Evolutionary conservation across 2,113 vertebrate species (phyloP).

Genomic region (Balaenoptera acutorostrata): DNA sequence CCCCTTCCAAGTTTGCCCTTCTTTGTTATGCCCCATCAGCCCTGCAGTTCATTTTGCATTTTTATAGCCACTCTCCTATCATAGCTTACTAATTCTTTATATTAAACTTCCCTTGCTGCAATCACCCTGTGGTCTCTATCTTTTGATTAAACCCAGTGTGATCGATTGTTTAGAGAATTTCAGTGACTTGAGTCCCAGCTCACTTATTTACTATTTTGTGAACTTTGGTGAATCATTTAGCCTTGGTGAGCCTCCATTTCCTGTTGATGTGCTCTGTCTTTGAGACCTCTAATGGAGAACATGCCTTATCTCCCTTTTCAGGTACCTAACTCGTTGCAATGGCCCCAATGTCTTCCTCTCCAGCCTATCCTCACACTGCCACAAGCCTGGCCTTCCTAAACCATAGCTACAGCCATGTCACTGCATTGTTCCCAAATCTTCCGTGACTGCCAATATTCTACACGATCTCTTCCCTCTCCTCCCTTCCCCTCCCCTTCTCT

Average conservation of each 20-base stretch:
- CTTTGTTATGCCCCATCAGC: not conserved
- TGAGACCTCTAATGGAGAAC: not conserved
- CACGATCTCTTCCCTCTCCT: not conserved
- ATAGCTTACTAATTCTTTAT: not conserved
- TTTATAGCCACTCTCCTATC: not conserved
- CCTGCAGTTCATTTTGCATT: not conserved
- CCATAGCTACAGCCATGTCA: not conserved
- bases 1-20: not conserved
- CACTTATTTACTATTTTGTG: not conserved
- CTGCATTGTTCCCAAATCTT: not conserved
- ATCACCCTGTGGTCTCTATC: not conserved
- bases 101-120: not conserved
- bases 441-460: not conserved
- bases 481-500: too few relatives aligned
- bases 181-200: not conserved
- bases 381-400: not conserved
- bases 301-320: not conserved
- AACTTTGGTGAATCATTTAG: not conserved
- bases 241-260: not conserved
- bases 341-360: too few relatives aligned
- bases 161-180: not conserved
- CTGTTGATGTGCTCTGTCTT: not conserved
- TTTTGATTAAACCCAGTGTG: not conserved
- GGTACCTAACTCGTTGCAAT: too few relatives aligned
- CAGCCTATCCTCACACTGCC: fast-evolving